phyloP scores from a whole-genome alignment of 2,797 vertebrate genomes.

The Sciurus vulgaris region DNA sequence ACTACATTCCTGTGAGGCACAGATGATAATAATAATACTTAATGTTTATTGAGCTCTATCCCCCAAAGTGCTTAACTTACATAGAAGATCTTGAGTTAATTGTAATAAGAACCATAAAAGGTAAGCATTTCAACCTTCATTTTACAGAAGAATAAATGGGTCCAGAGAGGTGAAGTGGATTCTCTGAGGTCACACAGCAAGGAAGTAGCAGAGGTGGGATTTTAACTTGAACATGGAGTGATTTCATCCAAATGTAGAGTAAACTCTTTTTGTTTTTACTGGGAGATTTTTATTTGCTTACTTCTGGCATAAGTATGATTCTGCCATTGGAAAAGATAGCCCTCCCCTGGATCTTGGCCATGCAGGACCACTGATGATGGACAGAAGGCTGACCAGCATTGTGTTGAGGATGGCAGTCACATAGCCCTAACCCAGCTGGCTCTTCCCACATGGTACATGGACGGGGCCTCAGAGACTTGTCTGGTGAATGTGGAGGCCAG shows the following conservation, averaged over 20 bases:
- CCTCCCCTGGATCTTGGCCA: not conserved
- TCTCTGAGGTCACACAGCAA: not conserved
- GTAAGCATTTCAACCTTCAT: not conserved
- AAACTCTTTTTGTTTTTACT: not conserved
- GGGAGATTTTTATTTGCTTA: not conserved
- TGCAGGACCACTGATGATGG: not conserved
- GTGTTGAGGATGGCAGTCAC: constrained; percentile 66
- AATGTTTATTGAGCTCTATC: not conserved
- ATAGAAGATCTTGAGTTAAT: not conserved
- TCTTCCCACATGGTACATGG: constrained; percentile 47
- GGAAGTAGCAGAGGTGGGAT: not conserved
- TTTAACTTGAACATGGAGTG: not conserved
- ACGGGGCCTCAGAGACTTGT: constrained; percentile 60
- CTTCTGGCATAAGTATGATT: constrained; percentile 39
- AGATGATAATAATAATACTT: no score
- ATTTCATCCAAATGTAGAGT: not conserved
- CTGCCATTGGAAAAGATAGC: constrained; percentile 60
- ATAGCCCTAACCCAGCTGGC: constrained; percentile 77
- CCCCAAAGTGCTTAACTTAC: not conserved
- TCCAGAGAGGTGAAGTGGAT: not conserved
- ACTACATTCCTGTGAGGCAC: no score
- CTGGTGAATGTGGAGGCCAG: constrained; percentile 69
- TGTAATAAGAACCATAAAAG: not conserved
- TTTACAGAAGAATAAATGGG: not conserved
- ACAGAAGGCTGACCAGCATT: constrained; percentile 72